phyloP scores from a whole-genome alignment of 1,140 invertebrate species.

The Hylyphantes graminicola region DNA sequence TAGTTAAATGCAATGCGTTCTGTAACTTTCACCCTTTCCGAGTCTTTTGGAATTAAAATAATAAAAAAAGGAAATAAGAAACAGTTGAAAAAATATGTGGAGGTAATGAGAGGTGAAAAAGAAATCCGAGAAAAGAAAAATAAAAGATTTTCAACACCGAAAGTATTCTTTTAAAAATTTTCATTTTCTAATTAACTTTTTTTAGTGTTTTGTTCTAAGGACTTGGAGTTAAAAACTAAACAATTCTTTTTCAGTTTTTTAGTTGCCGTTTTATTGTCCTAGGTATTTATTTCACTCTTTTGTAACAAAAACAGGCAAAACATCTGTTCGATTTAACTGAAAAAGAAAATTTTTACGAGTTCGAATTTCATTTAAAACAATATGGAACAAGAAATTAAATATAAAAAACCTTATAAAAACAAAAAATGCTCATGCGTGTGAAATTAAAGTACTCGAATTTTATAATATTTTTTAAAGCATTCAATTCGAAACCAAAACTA shows the following conservation, averaged over 20 bases:
- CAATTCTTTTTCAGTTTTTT: constrained; percentile 15
- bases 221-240: constrained; percentile 35
- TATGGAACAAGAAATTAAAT: constrained; percentile 5
- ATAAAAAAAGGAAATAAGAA: constrained; percentile 21
- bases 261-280: constrained; percentile 41
- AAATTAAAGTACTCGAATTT: constrained; percentile 15
- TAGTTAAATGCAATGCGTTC: constrained; percentile 58
- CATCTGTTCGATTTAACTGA: constrained; percentile 50
- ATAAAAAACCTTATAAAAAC: not conserved
- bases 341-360: constrained; percentile 50
- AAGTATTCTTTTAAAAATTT: constrained; percentile 53
- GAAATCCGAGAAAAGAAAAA: not conserved
- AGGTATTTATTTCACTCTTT: constrained; percentile 19
- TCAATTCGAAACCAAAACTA: constrained; percentile 25
- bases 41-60: constrained; percentile 24
- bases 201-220: constrained; percentile 29
- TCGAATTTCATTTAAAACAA: constrained; percentile 54
- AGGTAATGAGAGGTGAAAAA: constrained; percentile 50
- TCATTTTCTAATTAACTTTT: constrained; percentile 61
- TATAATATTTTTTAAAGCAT: not conserved
- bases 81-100: constrained; percentile 8
- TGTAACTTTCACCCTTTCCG: constrained; percentile 47
- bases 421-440: not conserved
- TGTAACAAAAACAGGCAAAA: constrained; percentile 53
- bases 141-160: constrained; percentile 6